Percentiles rank a stretch among this genome's conserved stretches.
Evolutionary conservation across 1,140 invertebrate genomes (phyloP).

Genomic region (Acromyrmex charruanus): DNA sequence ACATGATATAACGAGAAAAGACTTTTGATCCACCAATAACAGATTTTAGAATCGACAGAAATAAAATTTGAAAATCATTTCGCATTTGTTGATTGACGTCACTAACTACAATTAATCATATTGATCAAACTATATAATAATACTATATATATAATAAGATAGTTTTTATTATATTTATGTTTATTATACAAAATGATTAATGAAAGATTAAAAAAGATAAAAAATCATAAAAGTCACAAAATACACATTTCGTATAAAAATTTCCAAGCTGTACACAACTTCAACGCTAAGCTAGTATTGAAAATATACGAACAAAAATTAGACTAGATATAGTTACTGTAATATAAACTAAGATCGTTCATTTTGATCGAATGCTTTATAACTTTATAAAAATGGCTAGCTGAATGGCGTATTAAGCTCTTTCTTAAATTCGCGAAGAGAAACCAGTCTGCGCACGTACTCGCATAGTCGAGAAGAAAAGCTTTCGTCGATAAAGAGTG

Average conservation of each 20-base stretch:
- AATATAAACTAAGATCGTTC: background rate
- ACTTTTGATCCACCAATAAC: conserved; percentile 5
- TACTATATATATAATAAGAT: background rate
- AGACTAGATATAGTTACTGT: background rate
- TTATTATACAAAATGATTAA: background rate
- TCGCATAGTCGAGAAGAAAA: background rate
- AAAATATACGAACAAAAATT: background rate
- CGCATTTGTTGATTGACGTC: too few relatives aligned
- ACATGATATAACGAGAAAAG: background rate
- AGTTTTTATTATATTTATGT: background rate
- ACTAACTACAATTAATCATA: background rate
- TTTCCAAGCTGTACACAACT: background rate
- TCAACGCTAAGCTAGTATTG: background rate
- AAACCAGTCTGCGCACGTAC: too few relatives aligned
- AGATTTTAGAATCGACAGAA: background rate
- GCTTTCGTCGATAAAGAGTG: conserved; percentile 24
- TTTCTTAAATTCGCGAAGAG: background rate
- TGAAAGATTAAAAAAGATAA: background rate
- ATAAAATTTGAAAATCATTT: background rate
- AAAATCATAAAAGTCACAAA: background rate
- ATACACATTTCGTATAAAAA: background rate
- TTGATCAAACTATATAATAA: background rate
- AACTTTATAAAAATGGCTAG: background rate
- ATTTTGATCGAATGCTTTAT: background rate
- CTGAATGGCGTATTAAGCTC: background rate